phyloP scores from a whole-genome alignment of 2,797 vertebrate genomes.

The Phoebastria nigripes region DNA sequence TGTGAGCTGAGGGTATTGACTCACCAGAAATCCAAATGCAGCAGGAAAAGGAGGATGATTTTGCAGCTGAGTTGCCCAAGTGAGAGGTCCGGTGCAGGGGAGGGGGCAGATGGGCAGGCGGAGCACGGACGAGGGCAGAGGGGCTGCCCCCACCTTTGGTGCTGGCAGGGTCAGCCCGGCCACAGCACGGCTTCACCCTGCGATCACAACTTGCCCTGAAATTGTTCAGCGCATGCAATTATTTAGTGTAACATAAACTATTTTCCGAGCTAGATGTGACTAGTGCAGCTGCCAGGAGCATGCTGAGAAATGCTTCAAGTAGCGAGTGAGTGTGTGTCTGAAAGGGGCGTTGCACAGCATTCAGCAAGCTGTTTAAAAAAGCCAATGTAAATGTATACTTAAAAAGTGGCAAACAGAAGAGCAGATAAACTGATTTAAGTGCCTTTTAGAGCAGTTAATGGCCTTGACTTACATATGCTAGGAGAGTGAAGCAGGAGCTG shows the following conservation, averaged over 20 bases:
- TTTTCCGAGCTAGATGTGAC: neutral
- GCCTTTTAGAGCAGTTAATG: slow-evolving; percentile 77
- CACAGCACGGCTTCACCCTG: rapidly evolving
- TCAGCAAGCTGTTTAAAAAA: slow-evolving; percentile 73
- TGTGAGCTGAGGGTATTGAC: neutral
- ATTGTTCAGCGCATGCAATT: rapidly evolving
- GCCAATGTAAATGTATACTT: slow-evolving; percentile 71
- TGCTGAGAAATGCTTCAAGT: neutral
- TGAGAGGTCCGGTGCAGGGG: rapidly evolving
- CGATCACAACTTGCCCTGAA: rapidly evolving
- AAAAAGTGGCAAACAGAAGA: slow-evolving; percentile 79
- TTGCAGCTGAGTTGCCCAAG: neutral
- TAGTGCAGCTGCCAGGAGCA: neutral
- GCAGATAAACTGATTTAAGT: slow-evolving; percentile 79
- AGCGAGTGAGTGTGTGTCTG: slow-evolving; percentile 61
- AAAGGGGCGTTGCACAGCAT: slow-evolving; percentile 68
- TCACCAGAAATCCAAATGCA: neutral
- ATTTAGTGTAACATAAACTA: neutral
- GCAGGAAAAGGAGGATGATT: neutral
- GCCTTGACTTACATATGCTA: slow-evolving; percentile 69
- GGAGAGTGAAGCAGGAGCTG: slow-evolving; percentile 49
- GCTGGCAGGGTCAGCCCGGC: neutral
- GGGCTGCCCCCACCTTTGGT: neutral
- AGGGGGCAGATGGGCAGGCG: neutral
- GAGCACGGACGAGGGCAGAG: neutral